Evolutionary conservation across 2,797 vertebrate species (phyloP), one percentile per base, ranked within the genome.

Genomic region (Etheostoma nigrum): DNA sequence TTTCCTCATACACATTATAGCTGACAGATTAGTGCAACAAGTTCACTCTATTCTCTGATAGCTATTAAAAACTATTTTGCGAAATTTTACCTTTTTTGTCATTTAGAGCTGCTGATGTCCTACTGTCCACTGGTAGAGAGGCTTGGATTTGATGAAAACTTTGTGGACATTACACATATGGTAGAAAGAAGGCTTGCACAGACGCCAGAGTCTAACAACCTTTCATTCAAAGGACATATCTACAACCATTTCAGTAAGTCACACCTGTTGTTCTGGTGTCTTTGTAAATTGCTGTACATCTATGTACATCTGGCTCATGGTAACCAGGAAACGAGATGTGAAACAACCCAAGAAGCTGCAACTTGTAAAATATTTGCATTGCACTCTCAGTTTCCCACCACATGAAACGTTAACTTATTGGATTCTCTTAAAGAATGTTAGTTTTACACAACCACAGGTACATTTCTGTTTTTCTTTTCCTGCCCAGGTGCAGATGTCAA

Each of bases 81-180:
- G 16, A 48, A 47, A 2, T 33, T 72, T 78, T 66, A 74, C 72
- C 68, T 74, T 64, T 19, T 13, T 63, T 52, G 5, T 76, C 68
- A 53, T 78, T 36, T 88, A 99, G 97, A 96, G 59, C 78, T 99
- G 76, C 83, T 99, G 91, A 93, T 95, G 89, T 96, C 96, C 42
- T 96, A 95, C 88, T 95, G 93, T 89, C 95, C 95, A 0, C 74
- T 96, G 65, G 97, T 99, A 27, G 97, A 99, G 84, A 94, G 97
- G 68, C 95, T 98, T 42, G 97, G 97, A 25, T 96, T 97, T 81
- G 97, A 99, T 78, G 97, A 99, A 89, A 98, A 99, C 91, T 99
- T 97, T 82, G 73, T 99, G 89, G 98, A 99, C 30, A 6, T 97
- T 77, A 97, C 97, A 23, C 94, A 96, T 67, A 77, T 96, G 36